Evolutionary conservation across 2,888 invertebrate genomes (phyloP).

Genomic region (Trichopria drosophilae): DNA sequence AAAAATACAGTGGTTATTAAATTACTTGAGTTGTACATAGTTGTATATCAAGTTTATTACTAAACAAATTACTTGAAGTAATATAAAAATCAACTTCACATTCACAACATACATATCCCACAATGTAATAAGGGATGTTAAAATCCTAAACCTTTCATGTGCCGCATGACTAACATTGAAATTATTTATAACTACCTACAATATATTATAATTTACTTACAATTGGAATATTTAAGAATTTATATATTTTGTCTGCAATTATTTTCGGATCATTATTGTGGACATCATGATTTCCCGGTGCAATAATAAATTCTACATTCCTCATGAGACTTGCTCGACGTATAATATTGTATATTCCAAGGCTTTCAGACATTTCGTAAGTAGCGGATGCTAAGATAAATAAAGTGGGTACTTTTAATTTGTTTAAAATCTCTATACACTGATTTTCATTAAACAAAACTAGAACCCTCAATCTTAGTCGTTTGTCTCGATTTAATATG

Average conservation of each 20-base stretch:
- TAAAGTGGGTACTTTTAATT: slow-evolving; percentile 12
- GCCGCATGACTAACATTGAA: too few species aligned
- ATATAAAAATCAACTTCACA: too few species aligned
- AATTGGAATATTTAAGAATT: slow-evolving; percentile 56
- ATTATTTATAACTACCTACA: too few species aligned
- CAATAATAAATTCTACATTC: slow-evolving; percentile 38
- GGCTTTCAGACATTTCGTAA: background rate
- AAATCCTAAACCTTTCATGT: too few species aligned
- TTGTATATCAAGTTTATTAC: too few species aligned
- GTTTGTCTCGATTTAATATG: slow-evolving; percentile 63
- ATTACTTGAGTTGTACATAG: too few species aligned
- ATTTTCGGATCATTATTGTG: slow-evolving; percentile 64
- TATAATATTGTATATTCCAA: too few species aligned
- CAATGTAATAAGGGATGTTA: too few species aligned
- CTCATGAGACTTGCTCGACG: too few species aligned
- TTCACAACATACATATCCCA: too few species aligned
- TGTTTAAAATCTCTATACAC: slow-evolving; percentile 6
- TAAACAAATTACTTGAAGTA: too few species aligned
- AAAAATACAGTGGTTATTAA: too few species aligned
- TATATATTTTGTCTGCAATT: slow-evolving; percentile 60
- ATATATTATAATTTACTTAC: slow-evolving; percentile 39
- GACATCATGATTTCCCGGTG: slow-evolving; percentile 66
- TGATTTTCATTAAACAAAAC: slow-evolving; percentile 39
- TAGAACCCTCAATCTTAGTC: slow-evolving; percentile 56
- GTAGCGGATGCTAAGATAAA: background rate